Evolutionary conservation across 2,113 vertebrate species (phyloP), one percentile per base, ranked within the genome.

Genomic region (Pollimyrus isidori): DNA sequence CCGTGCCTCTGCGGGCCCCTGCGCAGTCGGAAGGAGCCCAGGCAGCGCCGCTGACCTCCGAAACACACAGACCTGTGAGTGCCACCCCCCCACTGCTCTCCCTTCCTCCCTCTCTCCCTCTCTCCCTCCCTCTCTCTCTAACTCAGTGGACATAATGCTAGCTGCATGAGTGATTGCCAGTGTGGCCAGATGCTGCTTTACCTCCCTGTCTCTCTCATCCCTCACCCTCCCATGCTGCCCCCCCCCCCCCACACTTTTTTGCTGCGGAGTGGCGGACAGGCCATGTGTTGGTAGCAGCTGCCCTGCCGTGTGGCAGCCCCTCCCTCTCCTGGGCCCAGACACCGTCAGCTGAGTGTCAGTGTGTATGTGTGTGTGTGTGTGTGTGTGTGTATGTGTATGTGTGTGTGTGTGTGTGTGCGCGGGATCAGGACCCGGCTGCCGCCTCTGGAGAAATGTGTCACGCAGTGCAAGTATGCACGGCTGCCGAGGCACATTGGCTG

Each of bases 21-120:
- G 96, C 92, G 93, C 95, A 94, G 93, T 95, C 96, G 97, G 97
- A 97, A 96, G 95, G 94, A 92, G 92, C 96, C 92, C 93, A 94
- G 93, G 95, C 94, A 91, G 89, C 91, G 92, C 73, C 93, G 91
- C 96, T 94, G 95, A 96, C 94, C 96, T 90, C 95, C 93, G 93
- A 92, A 93, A 96, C 98, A 97, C 96, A 98, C 92, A 96, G 95
- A 94, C 93, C 97, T 91, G 98, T 99, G 97, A 99, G 98, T 99
- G 95, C 93, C 94, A 92, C 89, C 90, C 92, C 89, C 69, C 86
- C 0, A 56, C 85, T 84, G 88, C 91, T 90, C 90, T 91, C 90
- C 86, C 87, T 86, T 52, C 1, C 91, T 91, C 92, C 93, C 88
- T 62, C 85, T 90, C 91, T 86, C 73, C 89, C 90, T 2, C 42